Evolutionary conservation across 2,113 vertebrate genomes (phyloP), one percentile per base, ranked within the genome.

Genomic region (Notothenia rossii): DNA sequence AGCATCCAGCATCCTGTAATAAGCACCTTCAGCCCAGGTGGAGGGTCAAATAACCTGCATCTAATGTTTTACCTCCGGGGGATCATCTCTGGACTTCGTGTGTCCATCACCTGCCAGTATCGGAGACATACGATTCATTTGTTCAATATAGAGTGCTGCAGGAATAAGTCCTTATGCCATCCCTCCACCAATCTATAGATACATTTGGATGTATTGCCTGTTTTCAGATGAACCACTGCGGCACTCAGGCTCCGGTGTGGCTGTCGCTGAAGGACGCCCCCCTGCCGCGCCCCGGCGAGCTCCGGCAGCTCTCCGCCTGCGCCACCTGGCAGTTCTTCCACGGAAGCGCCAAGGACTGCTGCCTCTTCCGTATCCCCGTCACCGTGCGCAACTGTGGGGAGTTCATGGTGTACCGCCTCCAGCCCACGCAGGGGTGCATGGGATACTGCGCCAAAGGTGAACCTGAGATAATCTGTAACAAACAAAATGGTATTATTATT

Each of bases 221-320:
- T 40, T 40, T n/a, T 54, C 61, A 97, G 96, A 95, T 96, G 95
- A 97, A 97, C 82, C 96, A 89, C 63, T 96, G 96, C 0, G 96
- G 96, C 1, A 97, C 96, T 0, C 95, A 97, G 93, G 96, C 96
- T 29, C 96, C 95, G 0, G 93, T 96, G 77, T 97, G 96, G 96
- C 93, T 97, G 64, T 95, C 85, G 0, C 85, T 96, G 82, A 84
- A 79, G 69, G 95, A 94, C 20, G 60, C 83, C 20, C 73, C 90
- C 10, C 77, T 95, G 14, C 96, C 92, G 0, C 63, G 46, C 58
- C 88, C 91, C 0, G 93, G 94, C 0, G 91, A 92, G 63, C 77
- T 82, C 61, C 93, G 93, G 72, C 60, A 90, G 46, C 86, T 95
- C 18, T 94, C 88, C 0, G 95, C 93, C 71, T 96, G 93, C 45